Conservation (phyloP, 2,113 vertebrate genomes). For the Numida meleagris region DNA sequence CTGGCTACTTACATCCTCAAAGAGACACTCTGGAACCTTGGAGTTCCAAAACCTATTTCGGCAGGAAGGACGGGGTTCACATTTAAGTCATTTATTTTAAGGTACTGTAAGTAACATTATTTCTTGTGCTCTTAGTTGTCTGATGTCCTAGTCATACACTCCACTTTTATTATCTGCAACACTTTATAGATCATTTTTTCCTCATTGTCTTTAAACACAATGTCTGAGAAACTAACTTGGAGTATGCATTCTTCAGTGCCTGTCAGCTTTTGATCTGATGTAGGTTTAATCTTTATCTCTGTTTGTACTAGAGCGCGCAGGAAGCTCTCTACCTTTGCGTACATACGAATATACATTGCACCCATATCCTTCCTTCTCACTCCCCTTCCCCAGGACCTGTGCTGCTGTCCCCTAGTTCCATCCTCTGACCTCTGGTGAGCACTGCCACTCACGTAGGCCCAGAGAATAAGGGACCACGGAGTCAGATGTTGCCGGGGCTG, state of each 20-base stretch:
- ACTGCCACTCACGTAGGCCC: rapidly evolving
- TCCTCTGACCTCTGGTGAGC: background rate
- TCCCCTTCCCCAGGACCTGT: background rate
- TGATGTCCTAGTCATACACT: background rate
- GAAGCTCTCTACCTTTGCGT: background rate
- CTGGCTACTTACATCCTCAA: background rate
- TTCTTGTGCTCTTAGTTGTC: background rate
- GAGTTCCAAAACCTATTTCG: background rate
- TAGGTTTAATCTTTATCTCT: background rate
- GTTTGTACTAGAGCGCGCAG: background rate
- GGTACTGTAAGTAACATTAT: background rate
- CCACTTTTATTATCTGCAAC: background rate
- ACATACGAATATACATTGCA: rapidly evolving
- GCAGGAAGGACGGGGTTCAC: background rate
- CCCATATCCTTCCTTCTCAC: background rate
- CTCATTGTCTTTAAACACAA: background rate
- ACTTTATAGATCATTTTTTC: background rate
- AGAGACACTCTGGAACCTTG: background rate
- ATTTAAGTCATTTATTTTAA: background rate
- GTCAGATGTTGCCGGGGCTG: background rate
- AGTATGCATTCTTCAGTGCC: background rate
- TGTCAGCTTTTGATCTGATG: background rate
- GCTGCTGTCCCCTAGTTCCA: background rate
- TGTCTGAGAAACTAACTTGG: background rate
- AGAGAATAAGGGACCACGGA: background rate